Evolutionary conservation across 2,888 invertebrate genomes (phyloP).

Genomic region (Deilephila elpenor): DNA sequence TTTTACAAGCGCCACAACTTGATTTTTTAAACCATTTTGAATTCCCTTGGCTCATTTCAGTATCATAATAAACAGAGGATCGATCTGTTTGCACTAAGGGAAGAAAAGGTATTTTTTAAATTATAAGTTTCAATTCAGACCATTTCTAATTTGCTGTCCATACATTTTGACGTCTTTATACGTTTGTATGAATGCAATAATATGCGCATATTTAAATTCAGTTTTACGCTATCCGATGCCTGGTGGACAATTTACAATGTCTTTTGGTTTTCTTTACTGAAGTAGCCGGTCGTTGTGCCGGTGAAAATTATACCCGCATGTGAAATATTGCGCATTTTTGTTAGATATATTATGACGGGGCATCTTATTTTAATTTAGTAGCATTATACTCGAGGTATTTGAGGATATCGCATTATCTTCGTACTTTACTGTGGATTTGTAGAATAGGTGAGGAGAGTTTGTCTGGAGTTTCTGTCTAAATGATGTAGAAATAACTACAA

Average conservation of each 20-base stretch:
- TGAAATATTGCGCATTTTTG: slow-evolving; percentile 63
- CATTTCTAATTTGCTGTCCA: slow-evolving; percentile 43
- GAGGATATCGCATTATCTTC: neutral
- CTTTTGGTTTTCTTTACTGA: slow-evolving; percentile 75
- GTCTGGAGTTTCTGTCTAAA: no score
- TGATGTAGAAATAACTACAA: no score
- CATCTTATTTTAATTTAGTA: slow-evolving; percentile 44
- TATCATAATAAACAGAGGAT: no score
- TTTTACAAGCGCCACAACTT: no score
- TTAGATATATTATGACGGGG: slow-evolving; percentile 59
- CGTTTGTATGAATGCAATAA: slow-evolving; percentile 72
- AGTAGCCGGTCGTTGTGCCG: slow-evolving; percentile 65
- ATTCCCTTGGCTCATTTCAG: no score
- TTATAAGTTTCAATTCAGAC: neutral
- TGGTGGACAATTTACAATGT: slow-evolving; percentile 68
- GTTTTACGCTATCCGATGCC: slow-evolving; percentile 76
- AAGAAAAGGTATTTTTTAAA: no score
- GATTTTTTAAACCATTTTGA: no score
- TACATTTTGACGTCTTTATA: slow-evolving; percentile 80
- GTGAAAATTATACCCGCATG: slow-evolving; percentile 57
- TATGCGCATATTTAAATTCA: slow-evolving; percentile 78
- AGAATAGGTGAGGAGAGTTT: no score
- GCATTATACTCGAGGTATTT: slow-evolving; percentile 5
- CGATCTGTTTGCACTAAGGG: no score
- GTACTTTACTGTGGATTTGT: neutral